Percentiles rank a stretch among this genome's conserved stretches.
Evolutionary conservation across 2,888 invertebrate genomes (phyloP).

Genomic region (Folsomia manolachei): DNA sequence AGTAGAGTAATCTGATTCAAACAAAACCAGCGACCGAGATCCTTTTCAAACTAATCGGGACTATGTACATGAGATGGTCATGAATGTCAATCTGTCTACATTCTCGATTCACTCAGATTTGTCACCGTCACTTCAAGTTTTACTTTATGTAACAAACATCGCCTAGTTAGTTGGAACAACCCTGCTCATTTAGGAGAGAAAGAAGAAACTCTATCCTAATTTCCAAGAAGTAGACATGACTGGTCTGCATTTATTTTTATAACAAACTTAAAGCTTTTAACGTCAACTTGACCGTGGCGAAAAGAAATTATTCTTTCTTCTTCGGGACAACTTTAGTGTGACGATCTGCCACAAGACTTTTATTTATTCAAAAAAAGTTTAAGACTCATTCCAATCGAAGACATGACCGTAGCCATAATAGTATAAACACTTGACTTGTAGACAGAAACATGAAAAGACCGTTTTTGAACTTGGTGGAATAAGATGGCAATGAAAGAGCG

Average conservation of each 20-base stretch:
- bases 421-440: background rate
- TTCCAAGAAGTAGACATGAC: background rate
- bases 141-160: background rate
- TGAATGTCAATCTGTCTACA: constrained; percentile 47
- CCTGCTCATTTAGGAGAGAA: background rate
- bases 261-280: constrained; percentile 3
- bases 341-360: constrained; percentile 13
- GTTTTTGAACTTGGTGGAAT: no score
- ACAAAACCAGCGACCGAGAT: constrained; percentile 12
- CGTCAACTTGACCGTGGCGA: constrained; percentile 15
- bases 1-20: constrained; percentile 30
- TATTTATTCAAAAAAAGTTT: background rate
- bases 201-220: constrained; percentile 3
- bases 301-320: constrained; percentile 16
- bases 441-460: no score
- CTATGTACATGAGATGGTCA: constrained; percentile 42
- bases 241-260: background rate
- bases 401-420: background rate
- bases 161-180: no score
- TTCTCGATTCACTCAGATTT: constrained; percentile 41
- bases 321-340: constrained; percentile 4
- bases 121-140: constrained; percentile 44
- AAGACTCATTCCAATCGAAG: background rate
- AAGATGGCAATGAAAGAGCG: no score
- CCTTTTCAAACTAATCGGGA: constrained; percentile 1